These are phyloP conservation scores for Rhopalosiphum nymphaeae DNA, from an alignment of 2,888 invertebrate species.

Conservation along the genomic window DNA sequence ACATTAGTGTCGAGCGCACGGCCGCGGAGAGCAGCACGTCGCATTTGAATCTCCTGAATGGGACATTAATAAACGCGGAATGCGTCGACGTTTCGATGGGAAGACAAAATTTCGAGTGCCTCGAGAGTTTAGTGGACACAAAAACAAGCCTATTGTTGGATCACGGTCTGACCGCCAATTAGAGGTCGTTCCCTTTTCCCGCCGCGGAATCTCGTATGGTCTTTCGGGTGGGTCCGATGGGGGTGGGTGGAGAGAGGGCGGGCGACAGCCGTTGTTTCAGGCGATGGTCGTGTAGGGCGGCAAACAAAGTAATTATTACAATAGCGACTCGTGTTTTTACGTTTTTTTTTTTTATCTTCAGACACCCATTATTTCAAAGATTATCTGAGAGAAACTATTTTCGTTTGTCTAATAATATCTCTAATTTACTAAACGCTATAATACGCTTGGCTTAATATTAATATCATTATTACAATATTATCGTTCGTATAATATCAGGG, in stretches of 20 bases:
- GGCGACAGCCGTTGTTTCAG: background rate
- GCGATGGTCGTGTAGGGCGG: background rate
- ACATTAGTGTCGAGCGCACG: background rate
- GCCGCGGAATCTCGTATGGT: background rate
- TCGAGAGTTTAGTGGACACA: background rate
- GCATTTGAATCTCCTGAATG: background rate
- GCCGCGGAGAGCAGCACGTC: background rate
- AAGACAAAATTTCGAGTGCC: constrained; percentile 41
- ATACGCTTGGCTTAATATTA: background rate
- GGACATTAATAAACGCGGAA: constrained; percentile 43
- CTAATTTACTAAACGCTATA: constrained; percentile 1
- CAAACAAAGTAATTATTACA: constrained; percentile 36
- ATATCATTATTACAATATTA: background rate
- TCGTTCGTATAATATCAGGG: background rate
- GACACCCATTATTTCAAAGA: constrained; percentile 20
- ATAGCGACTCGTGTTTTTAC: background rate
- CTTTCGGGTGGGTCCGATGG: background rate
- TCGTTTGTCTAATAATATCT: background rate
- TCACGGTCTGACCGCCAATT: background rate
- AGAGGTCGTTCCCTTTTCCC: background rate
- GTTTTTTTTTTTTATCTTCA: background rate
- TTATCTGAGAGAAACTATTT: background rate
- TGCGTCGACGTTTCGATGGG: constrained; percentile 25
- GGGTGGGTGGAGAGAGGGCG: background rate
- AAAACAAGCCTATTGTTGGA: constrained; percentile 41